phyloP scores from a whole-genome alignment of 2,113 vertebrate genomes.

The Nycticorax nycticorax region DNA sequence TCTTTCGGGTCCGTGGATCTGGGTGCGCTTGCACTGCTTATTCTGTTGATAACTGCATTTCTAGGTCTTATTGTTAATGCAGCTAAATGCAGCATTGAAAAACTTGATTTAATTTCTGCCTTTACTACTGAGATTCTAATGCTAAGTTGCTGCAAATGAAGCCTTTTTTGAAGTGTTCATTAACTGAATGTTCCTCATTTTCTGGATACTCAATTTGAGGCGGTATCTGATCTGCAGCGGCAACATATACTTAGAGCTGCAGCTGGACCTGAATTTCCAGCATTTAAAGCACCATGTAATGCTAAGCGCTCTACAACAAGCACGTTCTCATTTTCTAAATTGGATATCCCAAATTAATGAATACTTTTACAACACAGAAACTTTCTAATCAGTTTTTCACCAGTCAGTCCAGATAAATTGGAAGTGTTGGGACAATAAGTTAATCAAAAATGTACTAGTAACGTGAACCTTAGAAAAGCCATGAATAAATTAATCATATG shows the following conservation, averaged over 20 bases:
- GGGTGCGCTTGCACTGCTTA: not conserved
- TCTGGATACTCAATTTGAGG: not conserved
- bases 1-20: accelerated
- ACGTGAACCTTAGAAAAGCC: not conserved
- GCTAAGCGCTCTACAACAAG: not conserved
- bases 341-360: not conserved
- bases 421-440: not conserved
- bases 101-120: not conserved
- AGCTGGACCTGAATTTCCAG: not conserved
- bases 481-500: not conserved
- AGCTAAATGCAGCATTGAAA: not conserved
- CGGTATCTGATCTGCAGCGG: not conserved
- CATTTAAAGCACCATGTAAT: not conserved
- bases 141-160: not conserved
- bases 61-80: not conserved
- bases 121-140: not conserved
- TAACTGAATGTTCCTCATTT: not conserved
- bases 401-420: not conserved
- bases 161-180: not conserved
- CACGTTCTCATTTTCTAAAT: not conserved
- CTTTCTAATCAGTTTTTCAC: not conserved
- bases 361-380: not conserved
- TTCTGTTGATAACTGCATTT: not conserved
- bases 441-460: not conserved
- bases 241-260: not conserved